Evolutionary conservation across 2,797 vertebrate species (phyloP).

Genomic region (Nyctalus aviator): DNA sequence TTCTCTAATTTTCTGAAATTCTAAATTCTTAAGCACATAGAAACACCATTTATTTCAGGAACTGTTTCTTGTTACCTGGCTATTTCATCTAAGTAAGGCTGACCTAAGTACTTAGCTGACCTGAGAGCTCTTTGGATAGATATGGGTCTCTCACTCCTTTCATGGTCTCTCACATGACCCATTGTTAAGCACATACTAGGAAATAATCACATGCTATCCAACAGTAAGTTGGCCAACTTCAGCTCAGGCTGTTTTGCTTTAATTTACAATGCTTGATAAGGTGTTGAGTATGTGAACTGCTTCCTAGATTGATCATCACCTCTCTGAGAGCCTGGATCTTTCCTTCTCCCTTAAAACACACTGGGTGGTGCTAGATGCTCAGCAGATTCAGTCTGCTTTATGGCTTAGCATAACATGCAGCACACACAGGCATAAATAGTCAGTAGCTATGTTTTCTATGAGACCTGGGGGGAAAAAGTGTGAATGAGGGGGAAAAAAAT

Average conservation of each 20-base stretch:
- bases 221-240: neutral
- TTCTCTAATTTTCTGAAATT: conserved; percentile 19
- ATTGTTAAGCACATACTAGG: neutral
- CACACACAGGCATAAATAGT: neutral
- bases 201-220: neutral
- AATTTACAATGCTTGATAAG: neutral
- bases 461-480: neutral
- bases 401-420: neutral
- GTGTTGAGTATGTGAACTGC: neutral
- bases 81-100: neutral
- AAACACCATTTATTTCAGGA: neutral
- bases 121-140: neutral
- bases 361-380: neutral
- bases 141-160: neutral
- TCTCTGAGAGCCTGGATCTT: neutral
- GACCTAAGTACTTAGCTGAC: neutral
- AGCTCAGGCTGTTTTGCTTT: neutral
- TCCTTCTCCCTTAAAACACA: neutral
- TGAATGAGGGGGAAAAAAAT: neutral
- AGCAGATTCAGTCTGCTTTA: neutral
- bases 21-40: neutral
- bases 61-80: neutral
- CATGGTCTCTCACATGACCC: neutral
- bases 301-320: neutral
- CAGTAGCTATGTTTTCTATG: neutral